phyloP scores from a whole-genome alignment of 2,113 vertebrate genomes.

The Platycercus adscitus region DNA sequence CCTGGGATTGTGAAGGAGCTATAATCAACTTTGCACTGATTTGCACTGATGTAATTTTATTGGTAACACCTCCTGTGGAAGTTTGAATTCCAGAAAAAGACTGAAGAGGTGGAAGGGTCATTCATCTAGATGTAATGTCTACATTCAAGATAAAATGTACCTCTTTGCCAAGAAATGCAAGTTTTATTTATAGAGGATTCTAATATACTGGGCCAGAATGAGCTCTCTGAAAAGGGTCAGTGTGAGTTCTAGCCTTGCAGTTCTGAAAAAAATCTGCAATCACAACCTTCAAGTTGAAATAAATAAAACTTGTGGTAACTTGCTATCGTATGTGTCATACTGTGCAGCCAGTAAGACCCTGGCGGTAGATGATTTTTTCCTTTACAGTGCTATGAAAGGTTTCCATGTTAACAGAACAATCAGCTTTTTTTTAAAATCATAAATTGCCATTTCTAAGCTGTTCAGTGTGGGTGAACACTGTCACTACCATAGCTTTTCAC shows the following conservation, averaged over 20 bases:
- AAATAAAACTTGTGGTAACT: background rate
- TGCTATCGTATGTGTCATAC: background rate
- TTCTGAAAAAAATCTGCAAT: background rate
- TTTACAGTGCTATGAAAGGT: constrained; percentile 12
- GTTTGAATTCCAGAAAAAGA: background rate
- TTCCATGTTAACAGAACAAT: constrained; percentile 46
- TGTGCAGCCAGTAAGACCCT: background rate
- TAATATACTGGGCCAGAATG: background rate
- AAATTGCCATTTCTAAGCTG: constrained; percentile 15
- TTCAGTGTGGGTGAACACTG: constrained; percentile 20
- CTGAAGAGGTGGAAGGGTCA: background rate
- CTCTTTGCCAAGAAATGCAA: background rate
- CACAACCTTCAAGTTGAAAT: background rate
- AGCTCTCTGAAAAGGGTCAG: background rate
- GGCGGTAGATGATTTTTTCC: background rate
- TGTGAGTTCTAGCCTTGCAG: background rate
- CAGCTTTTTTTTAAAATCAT: background rate
- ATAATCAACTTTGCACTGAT: background rate
- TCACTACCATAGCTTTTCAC: background rate
- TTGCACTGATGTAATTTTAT: background rate
- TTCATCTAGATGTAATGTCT: background rate
- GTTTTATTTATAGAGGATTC: constrained; percentile 4
- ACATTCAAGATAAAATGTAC: background rate
- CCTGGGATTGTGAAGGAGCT: background rate
- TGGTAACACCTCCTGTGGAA: background rate